A percentile compares a stretch with the other conserved stretches of the same genome.
Conservation (phyloP, 2,113 vertebrate species). For the Zosterops hypoxanthus region DNA sequence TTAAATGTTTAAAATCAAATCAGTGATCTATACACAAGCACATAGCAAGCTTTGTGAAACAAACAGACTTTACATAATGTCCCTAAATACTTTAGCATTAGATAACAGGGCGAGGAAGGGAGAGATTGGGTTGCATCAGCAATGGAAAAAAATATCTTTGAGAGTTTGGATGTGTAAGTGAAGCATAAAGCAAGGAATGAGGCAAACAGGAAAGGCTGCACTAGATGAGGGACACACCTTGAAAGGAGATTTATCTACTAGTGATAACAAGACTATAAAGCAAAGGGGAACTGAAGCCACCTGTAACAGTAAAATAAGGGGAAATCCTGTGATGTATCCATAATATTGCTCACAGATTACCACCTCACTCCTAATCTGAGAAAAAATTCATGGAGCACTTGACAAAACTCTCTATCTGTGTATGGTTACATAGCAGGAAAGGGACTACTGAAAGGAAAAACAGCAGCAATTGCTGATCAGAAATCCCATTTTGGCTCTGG, state of each 20-base stretch:
- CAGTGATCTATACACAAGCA: not conserved
- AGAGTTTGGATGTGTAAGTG: not conserved
- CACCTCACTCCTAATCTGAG: not conserved
- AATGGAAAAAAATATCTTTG: constrained; percentile 1
- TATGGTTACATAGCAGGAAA: not conserved
- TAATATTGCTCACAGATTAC: not conserved
- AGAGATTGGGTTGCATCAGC: constrained; percentile 3
- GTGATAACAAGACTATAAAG: not conserved
- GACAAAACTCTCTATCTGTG: not conserved
- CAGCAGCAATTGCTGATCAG: not conserved
- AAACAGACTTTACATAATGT: constrained; percentile 15
- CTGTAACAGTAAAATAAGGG: not conserved
- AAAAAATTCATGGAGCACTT: not conserved
- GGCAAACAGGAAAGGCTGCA: not conserved
- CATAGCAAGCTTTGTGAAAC: not conserved
- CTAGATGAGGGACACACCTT: not conserved
- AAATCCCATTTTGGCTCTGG: not conserved
- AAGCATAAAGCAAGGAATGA: not conserved
- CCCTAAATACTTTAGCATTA: constrained; percentile 14
- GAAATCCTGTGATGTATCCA: not conserved
- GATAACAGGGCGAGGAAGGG: not conserved
- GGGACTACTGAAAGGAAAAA: not conserved
- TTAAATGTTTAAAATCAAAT: not conserved
- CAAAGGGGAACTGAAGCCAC: not conserved
- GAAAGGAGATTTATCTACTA: not conserved